Evolutionary conservation across 1,140 invertebrate genomes (phyloP).

Genomic region (Rhagoletis zephyria): DNA sequence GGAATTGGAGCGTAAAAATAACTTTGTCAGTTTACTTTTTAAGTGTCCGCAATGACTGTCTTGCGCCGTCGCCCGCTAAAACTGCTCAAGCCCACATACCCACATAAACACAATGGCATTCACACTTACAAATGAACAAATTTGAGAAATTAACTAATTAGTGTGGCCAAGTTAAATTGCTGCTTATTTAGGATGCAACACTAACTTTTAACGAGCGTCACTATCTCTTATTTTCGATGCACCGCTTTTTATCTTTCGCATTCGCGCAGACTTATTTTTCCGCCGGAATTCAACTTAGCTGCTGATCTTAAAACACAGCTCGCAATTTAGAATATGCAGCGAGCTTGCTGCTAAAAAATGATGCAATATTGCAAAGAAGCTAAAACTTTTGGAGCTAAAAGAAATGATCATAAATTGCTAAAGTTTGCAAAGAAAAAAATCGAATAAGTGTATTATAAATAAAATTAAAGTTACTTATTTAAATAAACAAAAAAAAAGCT

Average conservation of each 20-base stretch:
- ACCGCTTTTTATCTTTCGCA: neutral
- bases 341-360: neutral
- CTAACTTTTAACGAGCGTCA: constrained; percentile 21
- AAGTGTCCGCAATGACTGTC: neutral
- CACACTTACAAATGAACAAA: neutral
- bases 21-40: neutral
- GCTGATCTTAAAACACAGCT: neutral
- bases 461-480: neutral
- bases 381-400: neutral
- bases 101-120: too few relatives aligned
- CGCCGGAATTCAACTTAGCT: neutral
- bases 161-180: constrained; percentile 12
- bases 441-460: neutral
- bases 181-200: neutral
- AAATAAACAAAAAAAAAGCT: neutral
- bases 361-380: neutral
- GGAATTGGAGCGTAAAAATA: neutral
- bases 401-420: neutral
- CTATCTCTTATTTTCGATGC: constrained; percentile 10
- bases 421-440: constrained; percentile 4
- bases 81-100: too few relatives aligned
- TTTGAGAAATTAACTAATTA: neutral
- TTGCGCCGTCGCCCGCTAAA: too few relatives aligned
- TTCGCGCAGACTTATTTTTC: neutral
- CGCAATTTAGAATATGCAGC: neutral